phyloP scores from a whole-genome alignment of 2,113 vertebrate species.

The Ciconia maguari region DNA sequence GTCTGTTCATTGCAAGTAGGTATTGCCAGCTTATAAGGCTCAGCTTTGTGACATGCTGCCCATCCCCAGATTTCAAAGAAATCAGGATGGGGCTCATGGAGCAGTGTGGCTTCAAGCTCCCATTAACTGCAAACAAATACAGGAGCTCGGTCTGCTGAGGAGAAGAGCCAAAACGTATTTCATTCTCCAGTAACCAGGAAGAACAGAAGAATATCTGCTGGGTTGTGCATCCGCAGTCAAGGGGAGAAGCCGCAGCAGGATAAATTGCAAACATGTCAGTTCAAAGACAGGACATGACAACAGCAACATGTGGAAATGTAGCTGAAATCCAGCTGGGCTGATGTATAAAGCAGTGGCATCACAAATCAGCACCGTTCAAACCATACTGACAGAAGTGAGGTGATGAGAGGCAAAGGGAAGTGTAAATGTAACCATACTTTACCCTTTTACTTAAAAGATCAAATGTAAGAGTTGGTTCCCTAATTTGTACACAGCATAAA shows the following conservation, averaged over 20 bases:
- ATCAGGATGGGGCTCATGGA: neutral
- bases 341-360: neutral
- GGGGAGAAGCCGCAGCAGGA: neutral
- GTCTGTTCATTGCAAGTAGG: neutral
- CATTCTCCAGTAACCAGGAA: neutral
- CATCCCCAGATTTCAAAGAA: neutral
- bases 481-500: neutral
- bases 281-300: neutral
- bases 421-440: neutral
- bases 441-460: neutral
- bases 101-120: neutral
- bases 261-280: neutral
- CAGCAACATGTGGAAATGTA: neutral
- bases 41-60: neutral
- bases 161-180: neutral
- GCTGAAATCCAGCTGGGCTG: neutral
- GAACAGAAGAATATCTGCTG: neutral
- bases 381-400: neutral
- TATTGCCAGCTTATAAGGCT: neutral
- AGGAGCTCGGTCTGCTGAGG: neutral
- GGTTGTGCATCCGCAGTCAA: neutral
- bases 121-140: neutral
- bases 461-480: neutral
- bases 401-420: neutral
- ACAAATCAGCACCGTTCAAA: neutral